These are phyloP conservation scores for Nebria brevicollis DNA, from an alignment of 2,888 invertebrate genomes.

Conservation along the genomic window DNA sequence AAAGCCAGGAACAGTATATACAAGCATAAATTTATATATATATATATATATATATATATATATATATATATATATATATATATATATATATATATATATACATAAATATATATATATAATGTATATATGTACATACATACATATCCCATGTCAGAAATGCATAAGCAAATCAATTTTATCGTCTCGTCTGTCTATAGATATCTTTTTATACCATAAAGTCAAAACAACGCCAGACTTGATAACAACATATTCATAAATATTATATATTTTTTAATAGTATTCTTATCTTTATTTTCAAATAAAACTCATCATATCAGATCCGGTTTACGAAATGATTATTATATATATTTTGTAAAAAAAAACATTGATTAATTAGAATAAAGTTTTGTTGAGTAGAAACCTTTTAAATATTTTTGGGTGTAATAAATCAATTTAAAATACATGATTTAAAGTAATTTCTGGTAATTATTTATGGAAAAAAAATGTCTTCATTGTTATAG, in stretches of 20 bases:
- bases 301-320: background rate
- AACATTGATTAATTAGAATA: background rate
- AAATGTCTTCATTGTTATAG: too few species aligned
- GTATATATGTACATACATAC: background rate
- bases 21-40: too few species aligned
- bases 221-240: background rate
- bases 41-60: background rate
- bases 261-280: background rate
- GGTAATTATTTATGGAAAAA: background rate
- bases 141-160: background rate
- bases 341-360: background rate
- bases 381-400: background rate
- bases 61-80: background rate
- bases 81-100: background rate
- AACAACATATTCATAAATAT: background rate
- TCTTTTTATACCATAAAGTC: background rate
- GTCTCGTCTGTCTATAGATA: background rate
- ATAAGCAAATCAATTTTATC: background rate
- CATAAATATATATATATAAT: background rate
- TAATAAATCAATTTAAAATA: too few species aligned
- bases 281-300: background rate
- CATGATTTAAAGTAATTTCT: too few species aligned
- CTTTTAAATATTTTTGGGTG: too few species aligned
- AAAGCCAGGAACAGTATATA: too few species aligned
- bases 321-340: constrained; percentile 1